Evolutionary conservation across 1,140 invertebrate species (phyloP).

Genomic region (Drosophila parvula): DNA sequence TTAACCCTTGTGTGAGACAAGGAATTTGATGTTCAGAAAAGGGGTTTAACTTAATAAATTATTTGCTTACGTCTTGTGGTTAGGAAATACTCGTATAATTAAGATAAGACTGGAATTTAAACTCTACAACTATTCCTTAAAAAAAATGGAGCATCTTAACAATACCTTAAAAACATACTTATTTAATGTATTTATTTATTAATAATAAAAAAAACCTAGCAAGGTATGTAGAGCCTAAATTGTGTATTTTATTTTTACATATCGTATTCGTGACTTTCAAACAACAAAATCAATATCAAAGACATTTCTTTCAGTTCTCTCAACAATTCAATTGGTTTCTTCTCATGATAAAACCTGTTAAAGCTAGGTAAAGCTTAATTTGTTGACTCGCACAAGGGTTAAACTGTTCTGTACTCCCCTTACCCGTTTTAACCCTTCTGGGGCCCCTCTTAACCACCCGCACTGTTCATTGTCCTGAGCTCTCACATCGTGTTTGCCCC

Average conservation of each 20-base stretch:
- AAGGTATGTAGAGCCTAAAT: too few species aligned
- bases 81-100: too few species aligned
- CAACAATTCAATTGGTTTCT: background rate
- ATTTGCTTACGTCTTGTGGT: background rate
- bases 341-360: background rate
- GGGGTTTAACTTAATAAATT: background rate
- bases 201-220: too few species aligned
- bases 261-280: background rate
- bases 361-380: background rate
- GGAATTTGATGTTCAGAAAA: background rate
- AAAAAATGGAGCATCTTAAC: too few species aligned
- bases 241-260: too few species aligned
- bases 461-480: constrained; percentile 44
- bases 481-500: constrained; percentile 24
- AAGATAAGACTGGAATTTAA: too few species aligned
- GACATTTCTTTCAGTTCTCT: background rate
- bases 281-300: background rate
- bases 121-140: too few species aligned
- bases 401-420: background rate
- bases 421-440: background rate
- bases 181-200: too few species aligned
- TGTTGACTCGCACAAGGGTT: background rate
- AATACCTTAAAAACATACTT: too few species aligned
- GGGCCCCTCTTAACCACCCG: constrained; percentile 8
- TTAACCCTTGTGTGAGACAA: background rate